phyloP scores from a whole-genome alignment of 2,113 vertebrate genomes.

The Gallinago undulata region DNA sequence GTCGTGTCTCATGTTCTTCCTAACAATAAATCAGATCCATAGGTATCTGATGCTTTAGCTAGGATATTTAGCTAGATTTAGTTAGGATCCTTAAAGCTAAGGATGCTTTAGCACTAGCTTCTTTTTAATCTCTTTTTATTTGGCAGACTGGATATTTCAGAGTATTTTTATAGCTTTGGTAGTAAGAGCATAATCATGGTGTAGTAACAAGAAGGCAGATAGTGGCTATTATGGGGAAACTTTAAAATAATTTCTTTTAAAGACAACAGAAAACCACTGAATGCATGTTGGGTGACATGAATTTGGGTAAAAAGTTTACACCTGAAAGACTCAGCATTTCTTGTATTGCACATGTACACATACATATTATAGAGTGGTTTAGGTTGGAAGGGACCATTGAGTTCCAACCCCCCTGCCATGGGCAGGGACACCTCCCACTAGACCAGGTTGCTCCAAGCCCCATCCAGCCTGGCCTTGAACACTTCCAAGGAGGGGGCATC shows the following conservation, averaged over 20 bases:
- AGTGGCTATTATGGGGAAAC: not conserved
- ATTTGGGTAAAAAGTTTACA: not conserved
- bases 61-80: too few species aligned
- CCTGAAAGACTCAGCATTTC: not conserved
- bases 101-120: not conserved
- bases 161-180: not conserved
- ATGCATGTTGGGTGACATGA: not conserved
- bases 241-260: not conserved
- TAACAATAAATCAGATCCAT: not conserved
- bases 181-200: not conserved
- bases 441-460: not conserved
- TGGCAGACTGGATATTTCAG: not conserved
- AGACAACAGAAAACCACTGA: not conserved
- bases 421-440: not conserved
- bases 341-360: not conserved
- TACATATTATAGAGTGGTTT: not conserved
- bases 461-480: not conserved
- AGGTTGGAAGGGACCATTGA: not conserved
- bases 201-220: not conserved
- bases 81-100: not conserved
- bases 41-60: not conserved
- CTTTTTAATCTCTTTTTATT: not conserved
- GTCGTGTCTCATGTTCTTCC: fast-evolving
- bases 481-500: not conserved
- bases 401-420: not conserved